Percentiles rank a stretch among this genome's conserved stretches.
phyloP scores from a whole-genome alignment of 2,113 vertebrate species.

The Cyanistes caeruleus region DNA sequence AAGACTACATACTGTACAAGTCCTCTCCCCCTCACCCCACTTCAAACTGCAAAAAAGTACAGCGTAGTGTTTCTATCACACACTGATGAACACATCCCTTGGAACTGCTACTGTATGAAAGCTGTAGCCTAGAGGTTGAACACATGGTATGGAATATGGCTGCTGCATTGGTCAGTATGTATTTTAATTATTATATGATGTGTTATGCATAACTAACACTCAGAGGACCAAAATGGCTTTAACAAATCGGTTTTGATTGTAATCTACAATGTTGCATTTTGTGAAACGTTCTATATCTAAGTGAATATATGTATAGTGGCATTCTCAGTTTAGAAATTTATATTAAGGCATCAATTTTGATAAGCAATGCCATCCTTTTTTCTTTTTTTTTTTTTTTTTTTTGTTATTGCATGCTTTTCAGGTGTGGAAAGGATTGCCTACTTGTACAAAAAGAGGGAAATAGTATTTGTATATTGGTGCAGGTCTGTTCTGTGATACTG shows the following conservation, averaged over 20 bases:
- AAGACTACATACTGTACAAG: neutral
- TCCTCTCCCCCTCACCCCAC: neutral
- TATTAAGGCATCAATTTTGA: neutral
- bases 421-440: neutral
- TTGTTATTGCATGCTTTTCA: neutral
- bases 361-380: neutral
- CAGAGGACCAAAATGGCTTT: neutral
- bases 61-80: slow-evolving; percentile 45
- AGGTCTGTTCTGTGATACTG: neutral
- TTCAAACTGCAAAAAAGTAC: slow-evolving; percentile 64
- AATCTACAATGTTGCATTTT: neutral
- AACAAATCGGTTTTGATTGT: neutral
- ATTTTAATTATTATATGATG: slow-evolving; percentile 60
- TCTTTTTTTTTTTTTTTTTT: neutral
- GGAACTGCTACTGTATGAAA: slow-evolving; percentile 55
- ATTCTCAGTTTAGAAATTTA: neutral
- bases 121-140: slow-evolving; percentile 58
- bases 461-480: neutral
- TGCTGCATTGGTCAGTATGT: slow-evolving; percentile 66
- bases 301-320: neutral
- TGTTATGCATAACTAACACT: neutral
- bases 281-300: neutral
- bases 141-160: slow-evolving; percentile 57
- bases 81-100: slow-evolving; percentile 61
- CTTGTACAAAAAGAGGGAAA: neutral